These are phyloP conservation scores for Leptatherina wallacei DNA, from an alignment of 2,797 vertebrate species.

Conservation along the genomic window DNA sequence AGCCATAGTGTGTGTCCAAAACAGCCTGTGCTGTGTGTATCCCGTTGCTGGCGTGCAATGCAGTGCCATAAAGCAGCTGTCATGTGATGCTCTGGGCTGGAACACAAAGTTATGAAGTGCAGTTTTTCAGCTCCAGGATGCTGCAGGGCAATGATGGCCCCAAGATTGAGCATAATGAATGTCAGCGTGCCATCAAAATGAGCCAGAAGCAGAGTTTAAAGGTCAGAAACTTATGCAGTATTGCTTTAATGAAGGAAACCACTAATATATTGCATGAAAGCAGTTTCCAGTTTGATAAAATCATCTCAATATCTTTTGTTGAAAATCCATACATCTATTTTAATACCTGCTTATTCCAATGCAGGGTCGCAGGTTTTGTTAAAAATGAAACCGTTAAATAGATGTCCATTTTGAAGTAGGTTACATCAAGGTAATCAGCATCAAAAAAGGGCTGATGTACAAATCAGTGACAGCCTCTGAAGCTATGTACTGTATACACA, in stretches of 20 bases:
- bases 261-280: slow-evolving; percentile 7
- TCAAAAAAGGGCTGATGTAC: background rate
- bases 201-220: background rate
- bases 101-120: background rate
- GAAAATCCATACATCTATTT: background rate
- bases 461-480: slow-evolving; percentile 13
- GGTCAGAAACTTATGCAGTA: background rate
- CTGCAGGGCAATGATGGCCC: background rate
- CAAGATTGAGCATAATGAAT: background rate
- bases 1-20: background rate
- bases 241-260: slow-evolving; percentile 2
- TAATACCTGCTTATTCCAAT: background rate
- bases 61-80: background rate
- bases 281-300: slow-evolving; percentile 16
- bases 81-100: background rate
- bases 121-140: too few relatives aligned
- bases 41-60: background rate
- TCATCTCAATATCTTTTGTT: background rate
- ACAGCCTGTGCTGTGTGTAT: background rate
- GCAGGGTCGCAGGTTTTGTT: background rate
- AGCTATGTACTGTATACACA: background rate
- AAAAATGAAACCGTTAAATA: slow-evolving; percentile 34
- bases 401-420: slow-evolving; percentile 18
- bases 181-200: background rate
- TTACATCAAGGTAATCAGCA: background rate